phyloP scores from a whole-genome alignment of 2,888 invertebrate genomes.

The Troglohyphantes excavatus region DNA sequence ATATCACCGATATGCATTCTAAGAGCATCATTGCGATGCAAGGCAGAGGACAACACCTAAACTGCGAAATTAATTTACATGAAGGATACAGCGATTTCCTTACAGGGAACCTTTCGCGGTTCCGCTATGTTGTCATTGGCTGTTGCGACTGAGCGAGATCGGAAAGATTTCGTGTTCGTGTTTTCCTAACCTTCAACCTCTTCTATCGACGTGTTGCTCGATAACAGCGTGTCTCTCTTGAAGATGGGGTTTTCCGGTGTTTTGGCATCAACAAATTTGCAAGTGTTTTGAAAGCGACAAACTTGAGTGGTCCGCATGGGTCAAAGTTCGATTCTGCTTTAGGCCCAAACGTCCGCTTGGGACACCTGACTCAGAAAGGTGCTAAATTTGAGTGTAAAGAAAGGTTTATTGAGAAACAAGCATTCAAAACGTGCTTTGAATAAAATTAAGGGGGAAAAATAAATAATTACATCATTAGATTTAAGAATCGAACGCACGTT shows the following conservation, averaged over 20 bases:
- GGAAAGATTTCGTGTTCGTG: constrained; percentile 28
- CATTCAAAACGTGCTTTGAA: too few relatives aligned
- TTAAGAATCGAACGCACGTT: too few relatives aligned
- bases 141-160: background rate
- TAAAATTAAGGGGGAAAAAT: too few relatives aligned
- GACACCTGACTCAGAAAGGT: too few relatives aligned
- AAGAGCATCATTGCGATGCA: constrained; percentile 21
- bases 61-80: background rate
- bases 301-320: too few relatives aligned
- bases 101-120: constrained; percentile 3
- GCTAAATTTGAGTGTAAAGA: too few relatives aligned
- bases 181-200: constrained; percentile 71
- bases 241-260: constrained; percentile 11
- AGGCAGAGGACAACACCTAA: background rate
- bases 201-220: background rate
- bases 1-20: constrained; percentile 10
- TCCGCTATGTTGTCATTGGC: constrained; percentile 29
- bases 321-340: too few relatives aligned
- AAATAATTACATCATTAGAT: too few relatives aligned
- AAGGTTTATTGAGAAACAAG: too few relatives aligned
- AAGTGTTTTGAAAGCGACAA: background rate
- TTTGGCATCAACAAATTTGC: background rate
- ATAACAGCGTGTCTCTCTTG: constrained; percentile 2
- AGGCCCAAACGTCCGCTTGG: too few relatives aligned
- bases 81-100: constrained; percentile 16